Conservation (phyloP, 2,113 vertebrate species). For the Ranitomeya variabilis region DNA sequence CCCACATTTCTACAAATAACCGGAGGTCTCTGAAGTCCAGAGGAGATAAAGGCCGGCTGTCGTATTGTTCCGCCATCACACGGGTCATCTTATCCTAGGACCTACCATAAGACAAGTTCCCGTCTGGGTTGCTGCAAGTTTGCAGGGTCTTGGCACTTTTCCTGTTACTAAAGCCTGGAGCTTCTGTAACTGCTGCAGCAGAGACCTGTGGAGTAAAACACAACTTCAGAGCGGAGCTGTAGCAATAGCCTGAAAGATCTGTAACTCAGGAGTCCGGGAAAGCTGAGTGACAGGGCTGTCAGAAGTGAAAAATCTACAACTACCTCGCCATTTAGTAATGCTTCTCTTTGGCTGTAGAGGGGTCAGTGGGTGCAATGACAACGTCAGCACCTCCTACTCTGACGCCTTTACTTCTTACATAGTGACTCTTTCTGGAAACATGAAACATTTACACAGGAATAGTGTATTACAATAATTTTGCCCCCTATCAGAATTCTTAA, state of each 20-base stretch:
- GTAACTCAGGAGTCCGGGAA: no score
- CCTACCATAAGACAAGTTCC: constrained; percentile 89
- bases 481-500: neutral
- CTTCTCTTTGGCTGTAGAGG: neutral
- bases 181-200: constrained; percentile 89
- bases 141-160: constrained; percentile 86
- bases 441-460: no score
- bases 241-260: neutral
- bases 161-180: constrained; percentile 85
- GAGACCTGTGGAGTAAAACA: constrained; percentile 71
- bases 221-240: neutral
- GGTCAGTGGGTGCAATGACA: neutral
- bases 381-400: neutral
- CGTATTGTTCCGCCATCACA: neutral
- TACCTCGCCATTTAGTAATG: neutral
- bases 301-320: neutral
- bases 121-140: constrained; percentile 88
- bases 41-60: neutral
- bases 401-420: no score
- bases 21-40: neutral
- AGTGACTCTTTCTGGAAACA: no score
- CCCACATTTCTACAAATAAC: neutral
- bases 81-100: constrained; percentile 1
- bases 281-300: no score
- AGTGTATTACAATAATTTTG: no score